Evolutionary conservation across 2,888 invertebrate species (phyloP).

Genomic region (Cryptocephalus moraei): DNA sequence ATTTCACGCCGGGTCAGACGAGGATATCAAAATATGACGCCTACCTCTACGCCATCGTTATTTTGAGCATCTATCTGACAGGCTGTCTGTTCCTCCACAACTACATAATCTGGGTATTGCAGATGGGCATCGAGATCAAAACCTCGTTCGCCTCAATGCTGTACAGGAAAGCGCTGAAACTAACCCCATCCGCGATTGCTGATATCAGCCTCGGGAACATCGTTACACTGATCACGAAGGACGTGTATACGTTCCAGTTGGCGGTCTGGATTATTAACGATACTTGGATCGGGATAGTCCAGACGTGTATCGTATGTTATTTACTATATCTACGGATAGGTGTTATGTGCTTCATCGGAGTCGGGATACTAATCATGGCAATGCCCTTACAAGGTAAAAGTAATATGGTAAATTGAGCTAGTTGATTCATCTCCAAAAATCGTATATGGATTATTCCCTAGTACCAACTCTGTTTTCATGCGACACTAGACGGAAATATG

Average conservation of each 20-base stretch:
- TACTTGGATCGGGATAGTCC: constrained; percentile 81
- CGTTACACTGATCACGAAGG: constrained; percentile 86
- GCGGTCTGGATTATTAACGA: constrained; percentile 82
- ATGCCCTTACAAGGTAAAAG: constrained; percentile 37
- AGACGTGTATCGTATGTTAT: constrained; percentile 68
- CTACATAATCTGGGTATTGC: constrained; percentile 63
- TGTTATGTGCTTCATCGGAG: constrained; percentile 41
- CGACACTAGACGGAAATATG: too few species aligned
- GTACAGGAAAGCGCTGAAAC: constrained; percentile 44
- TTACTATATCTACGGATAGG: constrained; percentile 57
- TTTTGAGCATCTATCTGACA: constrained; percentile 58
- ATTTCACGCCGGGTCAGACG: constrained; percentile 22
- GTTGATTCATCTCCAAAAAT: too few species aligned
- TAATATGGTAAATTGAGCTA: too few species aligned
- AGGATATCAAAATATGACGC: constrained; percentile 36
- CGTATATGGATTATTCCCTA: too few species aligned
- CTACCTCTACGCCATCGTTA: constrained; percentile 61
- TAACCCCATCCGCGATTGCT: constrained; percentile 47
- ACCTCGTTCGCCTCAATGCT: constrained; percentile 48
- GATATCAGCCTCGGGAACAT: constrained; percentile 60
- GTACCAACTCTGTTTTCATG: too few species aligned
- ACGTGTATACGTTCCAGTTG: constrained; percentile 82
- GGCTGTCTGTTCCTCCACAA: constrained; percentile 59
- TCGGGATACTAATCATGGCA: constrained; percentile 39
- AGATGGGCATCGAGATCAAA: constrained; percentile 66